Evolutionary conservation across 2,888 invertebrate genomes (phyloP).

Genomic region (Chrysolina oricalcia): DNA sequence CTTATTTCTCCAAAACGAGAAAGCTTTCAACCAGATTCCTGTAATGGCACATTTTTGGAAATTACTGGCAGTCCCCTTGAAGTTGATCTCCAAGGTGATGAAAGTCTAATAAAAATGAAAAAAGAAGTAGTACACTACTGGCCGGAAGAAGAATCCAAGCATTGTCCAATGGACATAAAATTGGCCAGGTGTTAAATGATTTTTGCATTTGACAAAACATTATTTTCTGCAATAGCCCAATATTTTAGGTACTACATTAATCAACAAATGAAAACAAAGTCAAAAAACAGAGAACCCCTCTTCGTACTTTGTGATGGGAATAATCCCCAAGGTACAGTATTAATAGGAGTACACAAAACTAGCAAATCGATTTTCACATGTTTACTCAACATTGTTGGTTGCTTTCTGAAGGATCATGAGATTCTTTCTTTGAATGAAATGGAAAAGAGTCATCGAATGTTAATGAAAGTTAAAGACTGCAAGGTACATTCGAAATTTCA

Average conservation of each 20-base stretch:
- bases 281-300: conserved; percentile 36
- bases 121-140: conserved; percentile 32
- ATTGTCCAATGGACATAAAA: conserved; percentile 49
- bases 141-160: conserved; percentile 40
- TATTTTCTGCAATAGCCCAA: neutral
- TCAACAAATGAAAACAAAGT: conserved; percentile 38
- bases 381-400: conserved; percentile 47
- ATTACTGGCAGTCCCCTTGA: conserved; percentile 59
- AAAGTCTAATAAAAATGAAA: conserved; percentile 38
- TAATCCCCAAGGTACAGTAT: conserved; percentile 47
- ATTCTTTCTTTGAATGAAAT: conserved; percentile 46
- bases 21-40: conserved; percentile 29
- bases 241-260: conserved; percentile 34
- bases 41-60: conserved; percentile 37
- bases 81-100: conserved; percentile 57
- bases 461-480: conserved; percentile 21
- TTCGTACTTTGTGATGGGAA: conserved; percentile 54
- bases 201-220: neutral
- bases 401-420: conserved; percentile 46
- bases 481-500: conserved; percentile 28
- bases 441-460: conserved; percentile 53
- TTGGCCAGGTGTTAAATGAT: conserved; percentile 46
- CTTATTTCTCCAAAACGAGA: conserved; percentile 2
- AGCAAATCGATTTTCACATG: conserved; percentile 41
- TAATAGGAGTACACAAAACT: conserved; percentile 48